phyloP scores from a whole-genome alignment of 2,888 invertebrate genomes.

The Oscheius sp. region DNA sequence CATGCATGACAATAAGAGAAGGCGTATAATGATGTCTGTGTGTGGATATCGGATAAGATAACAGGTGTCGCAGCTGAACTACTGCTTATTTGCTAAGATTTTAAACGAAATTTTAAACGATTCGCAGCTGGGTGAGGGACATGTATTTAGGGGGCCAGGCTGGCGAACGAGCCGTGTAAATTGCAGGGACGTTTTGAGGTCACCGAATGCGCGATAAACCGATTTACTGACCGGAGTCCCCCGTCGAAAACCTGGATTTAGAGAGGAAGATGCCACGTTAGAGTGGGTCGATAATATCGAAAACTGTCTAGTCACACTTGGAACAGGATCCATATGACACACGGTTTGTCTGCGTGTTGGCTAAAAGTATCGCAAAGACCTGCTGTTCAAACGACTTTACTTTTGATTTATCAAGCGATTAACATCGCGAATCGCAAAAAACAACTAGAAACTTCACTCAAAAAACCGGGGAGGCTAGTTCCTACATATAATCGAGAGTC shows the following conservation, averaged over 20 bases:
- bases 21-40: background rate
- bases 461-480: too few relatives aligned
- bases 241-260: conserved; percentile 3
- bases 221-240: conserved; percentile 16
- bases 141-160: background rate
- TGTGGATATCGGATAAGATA: background rate
- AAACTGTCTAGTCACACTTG: conserved; percentile 13
- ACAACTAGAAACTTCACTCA: too few relatives aligned
- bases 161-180: conserved; percentile 7
- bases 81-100: background rate
- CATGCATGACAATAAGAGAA: conserved; percentile 19
- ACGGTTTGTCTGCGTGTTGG: conserved; percentile 9
- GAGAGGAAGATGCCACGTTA: background rate
- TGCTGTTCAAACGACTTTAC: background rate
- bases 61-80: background rate
- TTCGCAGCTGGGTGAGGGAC: background rate
- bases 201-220: conserved; percentile 29
- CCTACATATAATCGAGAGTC: too few relatives aligned
- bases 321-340: conserved; percentile 24
- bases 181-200: conserved; percentile 26
- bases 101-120: too few relatives aligned
- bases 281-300: conserved; percentile 8
- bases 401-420: too few relatives aligned
- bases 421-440: too few relatives aligned
- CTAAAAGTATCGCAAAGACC: conserved; percentile 9